phyloP scores from a whole-genome alignment of 1,140 invertebrate genomes.

The Drosophila persimilis region DNA sequence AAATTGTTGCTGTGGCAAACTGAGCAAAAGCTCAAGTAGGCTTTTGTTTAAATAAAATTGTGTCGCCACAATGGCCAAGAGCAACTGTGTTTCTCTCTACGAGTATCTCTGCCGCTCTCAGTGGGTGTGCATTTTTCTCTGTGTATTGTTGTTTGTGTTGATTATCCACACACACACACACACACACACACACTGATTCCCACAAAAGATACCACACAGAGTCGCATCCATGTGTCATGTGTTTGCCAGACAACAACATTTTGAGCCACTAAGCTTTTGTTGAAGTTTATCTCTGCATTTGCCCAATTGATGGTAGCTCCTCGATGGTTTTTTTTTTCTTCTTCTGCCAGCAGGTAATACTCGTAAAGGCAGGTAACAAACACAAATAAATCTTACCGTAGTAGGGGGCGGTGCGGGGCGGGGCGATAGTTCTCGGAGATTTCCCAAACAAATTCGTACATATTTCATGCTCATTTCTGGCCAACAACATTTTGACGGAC shows the following conservation, averaged over 20 bases:
- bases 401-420: not conserved
- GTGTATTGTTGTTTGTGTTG: conserved; percentile 64
- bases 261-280: conserved; percentile 77
- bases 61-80: conserved; percentile 58
- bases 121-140: conserved; percentile 9
- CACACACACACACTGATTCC: conserved; percentile 33
- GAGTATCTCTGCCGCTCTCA: too few relatives aligned
- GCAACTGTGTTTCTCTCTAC: conserved; percentile 41
- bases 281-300: conserved; percentile 77
- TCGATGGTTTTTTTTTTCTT: conserved; percentile 16
- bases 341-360: conserved; percentile 55
- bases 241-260: conserved; percentile 71
- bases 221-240: conserved; percentile 58
- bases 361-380: conserved; percentile 18
- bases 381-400: conserved; percentile 56
- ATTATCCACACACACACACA: conserved; percentile 55
- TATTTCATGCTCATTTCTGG: conserved; percentile 48
- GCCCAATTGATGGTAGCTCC: conserved; percentile 67
- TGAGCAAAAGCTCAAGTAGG: conserved; percentile 74
- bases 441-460: conserved; percentile 34
- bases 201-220: conserved; percentile 35
- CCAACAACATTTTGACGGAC: conserved; percentile 28
- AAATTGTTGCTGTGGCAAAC: conserved; percentile 60
- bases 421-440: conserved; percentile 1
- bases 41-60: conserved; percentile 78